Evolutionary conservation across 2,888 invertebrate genomes (phyloP).

Genomic region (Dromius quadrimaculatus): DNA sequence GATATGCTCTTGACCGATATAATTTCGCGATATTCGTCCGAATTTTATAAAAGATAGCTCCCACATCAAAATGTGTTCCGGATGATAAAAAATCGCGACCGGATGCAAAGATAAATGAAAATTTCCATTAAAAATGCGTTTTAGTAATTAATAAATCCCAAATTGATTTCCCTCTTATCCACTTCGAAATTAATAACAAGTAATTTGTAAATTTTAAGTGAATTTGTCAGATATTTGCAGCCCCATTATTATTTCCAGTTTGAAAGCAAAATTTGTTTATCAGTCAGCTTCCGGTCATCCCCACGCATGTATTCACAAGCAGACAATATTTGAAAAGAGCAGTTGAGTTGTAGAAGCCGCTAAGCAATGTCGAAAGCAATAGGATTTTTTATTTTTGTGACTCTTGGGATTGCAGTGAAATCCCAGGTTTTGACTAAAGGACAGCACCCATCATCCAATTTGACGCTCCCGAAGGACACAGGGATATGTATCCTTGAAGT

Average conservation of each 20-base stretch:
- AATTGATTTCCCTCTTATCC: neutral
- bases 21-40: too few relatives aligned
- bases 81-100: constrained; percentile 1
- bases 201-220: neutral
- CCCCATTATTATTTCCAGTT: too few relatives aligned
- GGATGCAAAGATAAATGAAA: constrained; percentile 8
- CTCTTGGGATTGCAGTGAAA: constrained; percentile 34
- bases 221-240: neutral
- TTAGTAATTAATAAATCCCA: neutral
- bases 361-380: constrained; percentile 12
- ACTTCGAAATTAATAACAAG: neutral
- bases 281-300: neutral
- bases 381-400: constrained; percentile 33
- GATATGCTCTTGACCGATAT: too few relatives aligned
- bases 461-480: constrained; percentile 53
- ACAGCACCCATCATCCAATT: constrained; percentile 19
- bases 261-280: neutral
- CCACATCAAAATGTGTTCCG: constrained; percentile 17
- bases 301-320: constrained; percentile 12
- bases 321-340: neutral
- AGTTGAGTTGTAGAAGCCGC: constrained; percentile 7
- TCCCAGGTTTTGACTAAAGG: constrained; percentile 39
- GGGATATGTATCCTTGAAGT: constrained; percentile 76
- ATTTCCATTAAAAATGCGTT: neutral
- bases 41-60: neutral